These are phyloP conservation scores for Temnothorax curvispinosus DNA, from an alignment of 1,140 invertebrate genomes.

Conservation along the genomic window DNA sequence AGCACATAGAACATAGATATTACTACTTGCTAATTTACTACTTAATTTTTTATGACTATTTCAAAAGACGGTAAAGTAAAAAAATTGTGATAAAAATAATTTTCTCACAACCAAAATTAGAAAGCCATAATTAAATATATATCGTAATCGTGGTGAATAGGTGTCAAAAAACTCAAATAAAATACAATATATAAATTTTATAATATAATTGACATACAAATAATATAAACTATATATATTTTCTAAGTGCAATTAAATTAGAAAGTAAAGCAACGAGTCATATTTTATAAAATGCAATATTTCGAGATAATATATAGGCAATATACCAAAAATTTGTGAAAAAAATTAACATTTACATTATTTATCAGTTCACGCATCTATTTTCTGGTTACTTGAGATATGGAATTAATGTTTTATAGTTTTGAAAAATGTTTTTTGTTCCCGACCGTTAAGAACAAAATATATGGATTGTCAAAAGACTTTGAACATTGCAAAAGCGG, in stretches of 20 bases:
- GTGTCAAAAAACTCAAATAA: background rate
- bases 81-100: slow-evolving; percentile 20
- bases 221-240: background rate
- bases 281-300: slow-evolving; percentile 34
- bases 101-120: background rate
- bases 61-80: background rate
- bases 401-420: background rate
- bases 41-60: background rate
- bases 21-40: background rate
- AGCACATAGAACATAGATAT: background rate
- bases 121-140: background rate
- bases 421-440: background rate
- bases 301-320: background rate
- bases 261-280: slow-evolving; percentile 32
- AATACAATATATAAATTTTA: background rate
- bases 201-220: background rate
- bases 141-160: background rate
- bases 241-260: slow-evolving; percentile 53
- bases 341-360: background rate
- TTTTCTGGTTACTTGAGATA: background rate
- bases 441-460: background rate
- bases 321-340: background rate
- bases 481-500: background rate
- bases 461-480: background rate
- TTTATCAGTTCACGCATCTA: background rate